These are phyloP conservation scores for Clusia tigrina DNA, from an alignment of 2,888 invertebrate genomes.

Conservation along the genomic window DNA sequence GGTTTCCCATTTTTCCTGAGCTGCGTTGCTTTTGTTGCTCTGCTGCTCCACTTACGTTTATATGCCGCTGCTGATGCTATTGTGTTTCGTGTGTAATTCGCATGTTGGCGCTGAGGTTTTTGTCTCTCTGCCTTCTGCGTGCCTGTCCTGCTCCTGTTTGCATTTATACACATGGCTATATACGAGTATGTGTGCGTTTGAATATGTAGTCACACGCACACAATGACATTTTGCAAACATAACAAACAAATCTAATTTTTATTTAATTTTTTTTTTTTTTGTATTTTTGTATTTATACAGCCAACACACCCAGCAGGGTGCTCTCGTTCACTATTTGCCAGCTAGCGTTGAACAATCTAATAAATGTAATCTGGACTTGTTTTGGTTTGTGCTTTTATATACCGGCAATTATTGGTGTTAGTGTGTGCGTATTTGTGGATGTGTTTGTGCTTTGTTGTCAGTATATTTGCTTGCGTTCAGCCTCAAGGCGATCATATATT, in stretches of 20 bases:
- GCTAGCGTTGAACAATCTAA: constrained; percentile 7
- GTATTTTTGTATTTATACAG: too few species aligned
- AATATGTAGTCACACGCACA: background rate
- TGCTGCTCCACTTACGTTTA: background rate
- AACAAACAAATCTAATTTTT: background rate
- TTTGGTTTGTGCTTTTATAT: background rate
- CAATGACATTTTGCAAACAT: background rate
- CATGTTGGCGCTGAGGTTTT: too few species aligned
- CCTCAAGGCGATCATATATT: background rate
- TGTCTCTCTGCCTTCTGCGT: too few species aligned
- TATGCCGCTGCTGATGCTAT: background rate
- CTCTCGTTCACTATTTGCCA: background rate
- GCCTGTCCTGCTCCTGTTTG: background rate
- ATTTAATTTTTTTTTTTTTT: too few species aligned
- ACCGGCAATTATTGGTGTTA: background rate
- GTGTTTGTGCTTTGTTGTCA: background rate
- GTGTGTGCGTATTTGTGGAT: background rate
- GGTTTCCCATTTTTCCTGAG: background rate
- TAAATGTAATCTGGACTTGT: constrained; percentile 14
- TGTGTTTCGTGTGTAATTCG: too few species aligned
- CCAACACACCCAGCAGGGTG: background rate
- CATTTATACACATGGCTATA: background rate
- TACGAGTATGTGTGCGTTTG: background rate
- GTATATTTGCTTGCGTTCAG: background rate
- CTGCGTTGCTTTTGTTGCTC: background rate